Evolutionary conservation across 2,113 vertebrate genomes (phyloP).

Genomic region (Zosterops hypoxanthus): DNA sequence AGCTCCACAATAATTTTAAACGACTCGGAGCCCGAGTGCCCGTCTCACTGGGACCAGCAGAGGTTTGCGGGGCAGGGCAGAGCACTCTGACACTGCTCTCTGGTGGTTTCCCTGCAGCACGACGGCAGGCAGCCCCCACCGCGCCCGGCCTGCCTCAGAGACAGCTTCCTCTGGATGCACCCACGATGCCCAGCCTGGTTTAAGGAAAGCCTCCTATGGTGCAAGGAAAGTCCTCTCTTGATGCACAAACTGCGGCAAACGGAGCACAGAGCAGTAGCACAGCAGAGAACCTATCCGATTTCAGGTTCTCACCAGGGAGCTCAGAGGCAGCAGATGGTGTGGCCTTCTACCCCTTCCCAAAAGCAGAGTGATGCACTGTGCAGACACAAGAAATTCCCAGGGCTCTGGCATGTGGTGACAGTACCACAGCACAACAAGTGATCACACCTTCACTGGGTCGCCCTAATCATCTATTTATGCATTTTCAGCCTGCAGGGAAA

Average conservation of each 20-base stretch:
- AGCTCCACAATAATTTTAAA: not conserved
- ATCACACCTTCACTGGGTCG: accelerated
- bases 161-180: too few species aligned
- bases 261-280: accelerated
- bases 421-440: not conserved
- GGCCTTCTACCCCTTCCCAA: not conserved
- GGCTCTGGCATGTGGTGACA: accelerated
- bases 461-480: accelerated
- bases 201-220: too few species aligned
- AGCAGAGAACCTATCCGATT: not conserved
- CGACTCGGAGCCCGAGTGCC: accelerated
- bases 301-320: not conserved
- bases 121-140: accelerated
- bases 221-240: too few species aligned
- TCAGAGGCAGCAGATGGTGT: not conserved
- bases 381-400: not conserved
- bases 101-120: not conserved
- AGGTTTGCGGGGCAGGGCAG: accelerated
- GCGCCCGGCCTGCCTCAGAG: accelerated
- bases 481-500: not conserved
- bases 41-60: accelerated
- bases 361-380: not conserved
- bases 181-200: accelerated
- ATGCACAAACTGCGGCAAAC: not conserved
- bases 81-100: constrained; percentile 18